Percentiles rank a stretch among this genome's conserved stretches.
Evolutionary conservation across 1,140 invertebrate genomes (phyloP).

Genomic region (Philopotamus ludificatus): DNA sequence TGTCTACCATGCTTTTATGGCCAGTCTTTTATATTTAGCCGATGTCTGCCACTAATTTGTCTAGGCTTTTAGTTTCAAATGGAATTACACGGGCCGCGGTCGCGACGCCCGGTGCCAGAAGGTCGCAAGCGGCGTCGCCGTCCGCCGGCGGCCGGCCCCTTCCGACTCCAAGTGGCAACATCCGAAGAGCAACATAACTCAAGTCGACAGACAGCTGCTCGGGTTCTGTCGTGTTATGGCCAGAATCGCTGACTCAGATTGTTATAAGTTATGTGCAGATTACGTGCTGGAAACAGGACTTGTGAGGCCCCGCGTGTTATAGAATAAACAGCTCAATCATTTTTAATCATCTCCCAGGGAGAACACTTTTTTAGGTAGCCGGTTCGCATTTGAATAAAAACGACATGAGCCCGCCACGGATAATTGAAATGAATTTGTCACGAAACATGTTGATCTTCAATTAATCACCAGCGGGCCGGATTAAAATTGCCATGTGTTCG

Average conservation of each 20-base stretch:
- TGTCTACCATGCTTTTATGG: too few species aligned
- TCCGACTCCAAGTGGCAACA: background rate
- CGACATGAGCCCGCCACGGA: too few species aligned
- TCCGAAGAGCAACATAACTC: conserved; percentile 20
- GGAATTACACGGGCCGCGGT: conserved; percentile 18
- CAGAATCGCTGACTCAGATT: conserved; percentile 15
- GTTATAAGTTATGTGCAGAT: conserved; percentile 18
- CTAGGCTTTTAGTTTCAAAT: conserved; percentile 32
- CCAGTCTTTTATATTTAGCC: background rate
- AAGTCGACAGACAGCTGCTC: conserved; percentile 29
- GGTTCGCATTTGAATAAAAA: too few species aligned
- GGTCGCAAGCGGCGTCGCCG: background rate
- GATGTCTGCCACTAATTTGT: conserved; percentile 29
- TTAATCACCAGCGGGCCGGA: too few species aligned
- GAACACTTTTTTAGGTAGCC: too few species aligned
- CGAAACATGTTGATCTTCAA: too few species aligned
- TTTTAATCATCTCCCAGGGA: background rate
- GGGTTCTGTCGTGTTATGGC: conserved; percentile 11
- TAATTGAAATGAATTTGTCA: too few species aligned
- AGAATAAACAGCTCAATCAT: conserved; percentile 14
- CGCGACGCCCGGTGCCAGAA: background rate
- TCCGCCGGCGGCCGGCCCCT: background rate
- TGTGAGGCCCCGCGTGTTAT: background rate
- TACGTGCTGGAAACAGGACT: conserved; percentile 2
- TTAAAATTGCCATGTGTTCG: too few species aligned